Evolutionary conservation across 2,113 vertebrate species (phyloP).

Genomic region (Lichenostomus cassidix): DNA sequence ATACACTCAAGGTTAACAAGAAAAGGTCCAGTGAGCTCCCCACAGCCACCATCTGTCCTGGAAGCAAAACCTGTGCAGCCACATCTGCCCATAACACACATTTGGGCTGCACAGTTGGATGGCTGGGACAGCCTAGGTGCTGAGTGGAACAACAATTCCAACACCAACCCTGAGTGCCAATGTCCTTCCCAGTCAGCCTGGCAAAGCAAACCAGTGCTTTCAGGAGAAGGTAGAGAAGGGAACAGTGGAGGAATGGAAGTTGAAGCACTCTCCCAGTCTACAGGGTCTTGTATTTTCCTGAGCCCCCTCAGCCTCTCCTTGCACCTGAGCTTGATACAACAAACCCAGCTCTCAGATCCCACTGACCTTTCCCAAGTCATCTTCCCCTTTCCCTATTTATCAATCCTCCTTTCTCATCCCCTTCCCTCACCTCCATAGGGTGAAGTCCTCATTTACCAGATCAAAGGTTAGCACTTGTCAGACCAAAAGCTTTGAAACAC

Average conservation of each 20-base stretch:
- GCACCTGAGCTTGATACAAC: neutral
- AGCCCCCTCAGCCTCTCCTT: neutral
- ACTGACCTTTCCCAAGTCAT: neutral
- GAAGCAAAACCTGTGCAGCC: neutral
- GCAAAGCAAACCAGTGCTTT: neutral
- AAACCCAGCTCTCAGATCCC: neutral
- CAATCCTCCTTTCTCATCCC: neutral
- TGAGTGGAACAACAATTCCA: neutral
- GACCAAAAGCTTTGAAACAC: neutral
- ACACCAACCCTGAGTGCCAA: accelerated
- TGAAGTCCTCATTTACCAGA: slow-evolving; percentile 17
- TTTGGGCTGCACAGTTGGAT: neutral
- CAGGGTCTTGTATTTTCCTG: neutral
- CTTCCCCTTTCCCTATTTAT: neutral
- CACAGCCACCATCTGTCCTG: neutral
- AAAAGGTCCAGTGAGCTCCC: neutral
- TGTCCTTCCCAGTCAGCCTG: no score
- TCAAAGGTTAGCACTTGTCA: slow-evolving; percentile 13
- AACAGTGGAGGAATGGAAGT: neutral
- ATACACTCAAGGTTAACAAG: neutral
- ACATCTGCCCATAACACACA: neutral
- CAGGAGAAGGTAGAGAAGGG: neutral
- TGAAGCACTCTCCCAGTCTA: neutral
- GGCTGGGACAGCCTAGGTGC: neutral
- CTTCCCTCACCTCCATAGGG: neutral